Evolutionary conservation across 2,888 invertebrate species (phyloP).

Genomic region (Coelogynopora nodosa): DNA sequence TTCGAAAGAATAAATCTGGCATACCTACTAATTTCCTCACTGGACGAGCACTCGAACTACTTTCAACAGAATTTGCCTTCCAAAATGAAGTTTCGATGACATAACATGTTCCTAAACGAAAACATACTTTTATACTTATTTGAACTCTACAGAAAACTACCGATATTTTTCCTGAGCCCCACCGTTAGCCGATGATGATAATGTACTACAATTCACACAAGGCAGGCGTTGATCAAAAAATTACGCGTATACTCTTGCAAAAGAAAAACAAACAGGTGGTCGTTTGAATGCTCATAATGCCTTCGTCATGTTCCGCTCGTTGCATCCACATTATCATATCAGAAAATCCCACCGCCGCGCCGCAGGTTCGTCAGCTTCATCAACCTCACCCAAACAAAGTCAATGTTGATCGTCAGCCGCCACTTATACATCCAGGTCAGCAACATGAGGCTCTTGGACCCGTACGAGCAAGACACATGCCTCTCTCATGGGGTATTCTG

Average conservation of each 20-base stretch:
- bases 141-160: too few species aligned
- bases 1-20: background rate
- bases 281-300: background rate
- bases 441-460: background rate
- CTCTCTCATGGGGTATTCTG: constrained; percentile 7
- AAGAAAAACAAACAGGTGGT: background rate
- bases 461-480: too few species aligned
- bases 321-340: background rate
- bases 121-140: too few species aligned
- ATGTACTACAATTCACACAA: background rate
- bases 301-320: background rate
- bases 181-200: too few species aligned
- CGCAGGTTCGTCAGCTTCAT: background rate
- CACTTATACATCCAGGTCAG: constrained; percentile 9
- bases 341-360: background rate
- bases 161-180: too few species aligned
- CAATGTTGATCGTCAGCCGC: constrained; percentile 6
- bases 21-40: too few species aligned
- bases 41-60: too few species aligned
- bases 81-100: too few species aligned
- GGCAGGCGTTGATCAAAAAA: background rate
- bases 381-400: background rate
- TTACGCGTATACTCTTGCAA: background rate
- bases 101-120: too few species aligned
- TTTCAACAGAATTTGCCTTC: too few species aligned